Evolutionary conservation across 2,797 vertebrate genomes (phyloP).

Genomic region (Synaphobranchus kaupii): DNA sequence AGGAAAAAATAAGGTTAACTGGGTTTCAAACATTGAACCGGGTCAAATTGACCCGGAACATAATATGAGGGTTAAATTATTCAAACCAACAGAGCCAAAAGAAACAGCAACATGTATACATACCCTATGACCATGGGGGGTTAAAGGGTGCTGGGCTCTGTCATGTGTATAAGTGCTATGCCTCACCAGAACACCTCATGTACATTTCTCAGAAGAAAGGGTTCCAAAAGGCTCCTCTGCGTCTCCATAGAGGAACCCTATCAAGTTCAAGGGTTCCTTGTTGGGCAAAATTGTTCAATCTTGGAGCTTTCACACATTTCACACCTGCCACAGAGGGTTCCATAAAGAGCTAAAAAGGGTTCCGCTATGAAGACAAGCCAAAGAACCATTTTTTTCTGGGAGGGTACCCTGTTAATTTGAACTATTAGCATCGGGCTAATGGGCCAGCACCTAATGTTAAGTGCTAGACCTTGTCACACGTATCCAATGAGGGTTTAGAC

Average conservation of each 20-base stretch:
- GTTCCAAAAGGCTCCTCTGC: neutral
- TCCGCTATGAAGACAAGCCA: neutral
- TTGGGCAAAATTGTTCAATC: neutral
- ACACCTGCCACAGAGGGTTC: neutral
- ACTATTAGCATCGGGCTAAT: neutral
- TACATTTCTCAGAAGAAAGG: neutral
- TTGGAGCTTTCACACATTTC: neutral
- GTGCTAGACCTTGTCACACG: constrained; percentile 39
- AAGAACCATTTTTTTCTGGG: neutral
- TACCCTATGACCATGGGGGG: too few species aligned
- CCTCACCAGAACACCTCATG: neutral
- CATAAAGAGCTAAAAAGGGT: neutral
- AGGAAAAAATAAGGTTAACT: too few species aligned
- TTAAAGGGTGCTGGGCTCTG: neutral
- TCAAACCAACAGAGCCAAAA: constrained; percentile 6
- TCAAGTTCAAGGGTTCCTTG: neutral
- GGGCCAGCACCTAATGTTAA: constrained; percentile 38
- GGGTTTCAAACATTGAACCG: too few species aligned
- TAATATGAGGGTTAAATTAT: neutral
- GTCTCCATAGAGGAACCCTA: too few species aligned
- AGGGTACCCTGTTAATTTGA: neutral
- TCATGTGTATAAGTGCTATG: neutral
- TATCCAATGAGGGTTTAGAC: too few species aligned
- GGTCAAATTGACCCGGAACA: too few species aligned
- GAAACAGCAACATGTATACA: constrained; percentile 26